Evolutionary conservation across 64 coral and sea anemone species (phyloP), one percentile per base, ranked within the genome.

Genomic region (Stichodactyla helianthus): DNA sequence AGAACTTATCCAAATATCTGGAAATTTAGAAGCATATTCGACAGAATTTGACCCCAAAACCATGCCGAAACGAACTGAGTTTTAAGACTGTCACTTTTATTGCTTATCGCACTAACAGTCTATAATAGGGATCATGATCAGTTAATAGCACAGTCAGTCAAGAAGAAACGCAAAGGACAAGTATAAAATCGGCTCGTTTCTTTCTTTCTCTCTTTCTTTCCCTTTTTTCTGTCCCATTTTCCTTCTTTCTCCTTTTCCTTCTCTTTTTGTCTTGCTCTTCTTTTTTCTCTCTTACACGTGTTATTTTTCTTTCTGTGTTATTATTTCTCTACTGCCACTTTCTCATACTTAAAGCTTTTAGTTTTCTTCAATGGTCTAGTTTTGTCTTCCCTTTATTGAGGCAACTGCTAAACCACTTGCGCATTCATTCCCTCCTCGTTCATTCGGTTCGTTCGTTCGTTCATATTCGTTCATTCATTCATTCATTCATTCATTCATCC

Each of bases 41-140:
- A 74, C 31, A 74, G 25, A 2, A 26, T 74, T 26, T 74, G 68
- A 74, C 68, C 63, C 19, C 25, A 20, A 68, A 68, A 18, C 63
- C 68, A 14, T 74, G 8, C 12, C n/a, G 23, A 31, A 74, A 74
- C 68, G 27, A 35, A 10, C n/a, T 31, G 25, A 74, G 68, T 35
- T 74, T n/a, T 1, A 11, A 44, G 27, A 12, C 9, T 14, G 68
- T 74, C 68, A 74, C 25, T 74, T 35, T 74, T 74, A 31, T 10
- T 65, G 18, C 68, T 74, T 74, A 74, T 74, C 68, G 68, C 68
- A 74, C n/a, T 13, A 74, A 74, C 68, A 74, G 68, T 74, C 6
- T 23, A 68, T 74, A 74, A 31, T n/a, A 23, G 22, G 19, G 65
- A 70, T 74, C 25, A 74, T 14, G 25, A 74, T 74, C 68, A 31